Conservation (phyloP, 53 echinoderm and acorn worm species). For the Paracentrotus lividus region DNA sequence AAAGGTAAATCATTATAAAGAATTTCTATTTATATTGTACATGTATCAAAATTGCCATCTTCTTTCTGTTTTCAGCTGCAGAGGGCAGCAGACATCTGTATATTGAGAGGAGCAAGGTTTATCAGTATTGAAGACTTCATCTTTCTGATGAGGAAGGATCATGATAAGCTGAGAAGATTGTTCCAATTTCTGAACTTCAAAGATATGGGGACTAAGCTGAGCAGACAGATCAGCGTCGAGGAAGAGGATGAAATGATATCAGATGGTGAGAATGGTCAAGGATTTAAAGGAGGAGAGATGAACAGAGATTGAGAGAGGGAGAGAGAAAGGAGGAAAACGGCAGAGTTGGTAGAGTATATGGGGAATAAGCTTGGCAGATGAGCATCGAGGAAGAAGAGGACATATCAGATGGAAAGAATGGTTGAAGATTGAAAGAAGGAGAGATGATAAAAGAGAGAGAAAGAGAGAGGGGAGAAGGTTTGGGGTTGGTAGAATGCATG, state of each 20-base stretch:
- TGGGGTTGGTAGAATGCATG: no score
- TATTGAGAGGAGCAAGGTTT: constrained; percentile 88
- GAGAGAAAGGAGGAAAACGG: no score
- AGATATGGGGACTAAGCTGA: constrained; percentile 69
- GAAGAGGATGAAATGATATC: constrained; percentile 36
- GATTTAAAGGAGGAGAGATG: neutral
- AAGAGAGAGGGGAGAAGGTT: neutral
- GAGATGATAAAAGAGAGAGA: neutral
- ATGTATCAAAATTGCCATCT: neutral
- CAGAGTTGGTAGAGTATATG: no score
- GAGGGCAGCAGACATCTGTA: constrained; percentile 88
- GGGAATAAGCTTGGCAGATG: constrained; percentile 30
- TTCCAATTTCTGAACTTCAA: constrained; percentile 90
- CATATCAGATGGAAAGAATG: neutral
- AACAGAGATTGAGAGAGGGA: neutral
- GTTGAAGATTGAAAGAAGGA: neutral
- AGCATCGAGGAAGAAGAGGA: constrained; percentile 52
- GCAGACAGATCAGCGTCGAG: constrained; percentile 49
- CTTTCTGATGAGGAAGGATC: constrained; percentile 87
- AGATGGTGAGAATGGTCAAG: constrained; percentile 2
- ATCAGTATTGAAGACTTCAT: constrained; percentile 98
- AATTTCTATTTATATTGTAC: no score
- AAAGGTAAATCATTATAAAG: no score
- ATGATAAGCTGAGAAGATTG: constrained; percentile 85
- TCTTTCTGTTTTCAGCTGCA: constrained; percentile 75